A percentile compares a stretch with the other conserved stretches of the same genome.
These are phyloP conservation scores for Phoxinus dragarum DNA, from an alignment of 2,797 vertebrate genomes.

Conservation along the genomic window DNA sequence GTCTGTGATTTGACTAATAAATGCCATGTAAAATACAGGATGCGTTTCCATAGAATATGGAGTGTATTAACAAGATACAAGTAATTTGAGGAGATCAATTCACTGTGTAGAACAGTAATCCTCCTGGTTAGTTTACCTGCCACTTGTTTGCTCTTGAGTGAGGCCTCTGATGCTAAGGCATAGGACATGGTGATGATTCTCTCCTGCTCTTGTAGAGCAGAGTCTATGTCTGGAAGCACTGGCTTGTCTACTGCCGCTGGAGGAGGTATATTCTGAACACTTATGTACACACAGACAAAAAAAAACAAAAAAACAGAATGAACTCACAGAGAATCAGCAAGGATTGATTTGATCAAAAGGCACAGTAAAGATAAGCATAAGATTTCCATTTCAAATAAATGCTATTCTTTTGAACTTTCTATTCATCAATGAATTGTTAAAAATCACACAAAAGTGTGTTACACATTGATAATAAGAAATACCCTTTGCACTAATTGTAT, in stretches of 20 bases:
- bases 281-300: constrained; percentile 63
- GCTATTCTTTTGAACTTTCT: not conserved
- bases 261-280: constrained; percentile 88
- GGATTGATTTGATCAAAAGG: not conserved
- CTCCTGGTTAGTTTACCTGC: constrained; percentile 82
- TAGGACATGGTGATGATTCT: constrained; percentile 98
- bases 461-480: not conserved
- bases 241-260: constrained; percentile 79
- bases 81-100: not conserved
- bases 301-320: constrained; percentile 33
- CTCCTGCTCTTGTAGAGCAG: constrained; percentile 92
- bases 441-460: not conserved
- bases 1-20: not conserved
- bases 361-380: not conserved
- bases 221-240: constrained; percentile 82
- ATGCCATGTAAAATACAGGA: not conserved
- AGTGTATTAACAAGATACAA: not conserved
- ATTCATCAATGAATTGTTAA: not conserved
- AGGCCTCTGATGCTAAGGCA: constrained; percentile 94
- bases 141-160: constrained; percentile 95
- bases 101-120: not conserved
- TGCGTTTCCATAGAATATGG: not conserved
- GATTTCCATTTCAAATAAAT: not conserved
- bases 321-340: constrained; percentile 11
- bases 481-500: not conserved